These are phyloP conservation scores for Willowsia nigromaculata DNA, from an alignment of 2,888 invertebrate species.

Conservation along the genomic window DNA sequence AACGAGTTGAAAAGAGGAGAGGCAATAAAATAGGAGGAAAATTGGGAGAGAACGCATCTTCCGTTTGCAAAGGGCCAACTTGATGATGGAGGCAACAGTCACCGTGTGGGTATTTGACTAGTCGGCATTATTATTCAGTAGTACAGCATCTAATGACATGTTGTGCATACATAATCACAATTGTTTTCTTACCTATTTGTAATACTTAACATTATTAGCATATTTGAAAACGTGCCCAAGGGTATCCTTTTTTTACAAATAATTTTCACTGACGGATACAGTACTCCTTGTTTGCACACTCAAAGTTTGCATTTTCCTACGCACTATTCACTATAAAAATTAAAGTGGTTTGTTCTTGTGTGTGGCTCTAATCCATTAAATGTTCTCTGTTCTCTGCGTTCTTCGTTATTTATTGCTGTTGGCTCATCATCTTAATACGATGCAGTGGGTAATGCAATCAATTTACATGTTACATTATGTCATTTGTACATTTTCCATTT, in stretches of 20 bases:
- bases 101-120: not conserved
- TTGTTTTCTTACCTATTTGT: slow-evolving; percentile 43
- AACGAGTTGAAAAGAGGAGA: slow-evolving; percentile 21
- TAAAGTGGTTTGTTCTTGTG: not conserved
- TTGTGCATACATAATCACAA: slow-evolving; percentile 43
- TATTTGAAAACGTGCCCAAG: slow-evolving; percentile 53
- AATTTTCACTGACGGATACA: not conserved
- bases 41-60: slow-evolving; percentile 34
- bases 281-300: not conserved
- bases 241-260: slow-evolving; percentile 28
- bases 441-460: not conserved
- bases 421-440: not conserved
- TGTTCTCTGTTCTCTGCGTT: not conserved
- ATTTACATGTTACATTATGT: slow-evolving; percentile 16
- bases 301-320: not conserved
- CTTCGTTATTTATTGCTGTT: not conserved
- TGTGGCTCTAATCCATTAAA: not conserved
- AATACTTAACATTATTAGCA: slow-evolving; percentile 35
- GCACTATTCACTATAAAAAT: not conserved
- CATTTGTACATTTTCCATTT: slow-evolving; percentile 5
- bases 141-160: slow-evolving; percentile 11
- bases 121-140: slow-evolving; percentile 5
- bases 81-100: not conserved
- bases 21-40: slow-evolving; percentile 28
- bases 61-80: slow-evolving; percentile 20